These are phyloP conservation scores for Silurus asotus DNA, from an alignment of 2,113 vertebrate genomes.

Conservation along the genomic window DNA sequence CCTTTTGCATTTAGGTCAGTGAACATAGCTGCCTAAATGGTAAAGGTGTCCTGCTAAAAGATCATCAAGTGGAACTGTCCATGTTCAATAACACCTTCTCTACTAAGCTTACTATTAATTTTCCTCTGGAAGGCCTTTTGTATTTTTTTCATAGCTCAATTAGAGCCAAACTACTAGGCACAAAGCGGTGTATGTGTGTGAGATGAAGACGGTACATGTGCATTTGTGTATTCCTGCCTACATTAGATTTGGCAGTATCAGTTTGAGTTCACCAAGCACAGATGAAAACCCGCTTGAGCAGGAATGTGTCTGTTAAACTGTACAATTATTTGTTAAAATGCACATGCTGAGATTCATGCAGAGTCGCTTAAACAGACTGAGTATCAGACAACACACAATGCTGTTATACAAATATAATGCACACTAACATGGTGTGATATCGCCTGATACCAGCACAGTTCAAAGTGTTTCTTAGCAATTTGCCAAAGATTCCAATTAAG, in stretches of 20 bases:
- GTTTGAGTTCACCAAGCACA: constrained; percentile 30
- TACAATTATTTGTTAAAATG: constrained; percentile 41
- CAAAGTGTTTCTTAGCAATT: not conserved
- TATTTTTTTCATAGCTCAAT: constrained; percentile 44
- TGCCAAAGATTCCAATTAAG: not conserved
- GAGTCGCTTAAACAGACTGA: not conserved
- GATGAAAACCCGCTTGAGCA: constrained; percentile 26
- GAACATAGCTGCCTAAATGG: constrained; percentile 46
- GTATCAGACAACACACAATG: not conserved
- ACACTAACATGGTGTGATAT: not conserved
- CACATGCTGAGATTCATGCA: constrained; percentile 16
- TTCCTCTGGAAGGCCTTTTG: constrained; percentile 47
- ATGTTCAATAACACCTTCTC: constrained; percentile 42
- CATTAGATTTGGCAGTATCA: constrained; percentile 12
- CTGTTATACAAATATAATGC: not conserved
- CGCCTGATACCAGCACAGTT: not conserved
- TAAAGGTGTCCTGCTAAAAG: constrained; percentile 31
- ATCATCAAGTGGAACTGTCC: constrained; percentile 39
- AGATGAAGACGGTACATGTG: not conserved
- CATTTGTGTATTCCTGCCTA: constrained; percentile 3
- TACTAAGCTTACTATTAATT: constrained; percentile 41
- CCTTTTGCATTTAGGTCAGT: constrained; percentile 50
- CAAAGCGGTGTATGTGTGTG: constrained; percentile 19
- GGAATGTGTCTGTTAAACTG: constrained; percentile 33
- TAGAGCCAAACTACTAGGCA: constrained; percentile 45